Percentiles rank a stretch among this genome's conserved stretches.
phyloP scores from a whole-genome alignment of 2,113 vertebrate genomes.

The Mohoua ochrocephala region DNA sequence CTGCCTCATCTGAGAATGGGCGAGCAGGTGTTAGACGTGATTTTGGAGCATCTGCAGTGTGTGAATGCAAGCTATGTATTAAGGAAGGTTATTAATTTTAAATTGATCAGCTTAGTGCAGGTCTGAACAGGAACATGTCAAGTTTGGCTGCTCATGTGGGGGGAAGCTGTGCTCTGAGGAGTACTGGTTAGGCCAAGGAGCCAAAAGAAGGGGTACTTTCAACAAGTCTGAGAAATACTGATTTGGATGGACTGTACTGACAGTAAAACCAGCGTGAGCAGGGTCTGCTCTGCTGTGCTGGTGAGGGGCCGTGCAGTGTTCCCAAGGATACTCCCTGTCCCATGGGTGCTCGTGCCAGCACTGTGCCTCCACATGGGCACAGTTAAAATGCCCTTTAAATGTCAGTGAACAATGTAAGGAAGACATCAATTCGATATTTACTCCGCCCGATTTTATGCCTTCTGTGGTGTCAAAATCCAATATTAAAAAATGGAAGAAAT shows the following conservation, averaged over 20 bases:
- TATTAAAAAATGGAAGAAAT: neutral
- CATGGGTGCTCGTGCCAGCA: rapidly evolving
- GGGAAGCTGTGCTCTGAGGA: neutral
- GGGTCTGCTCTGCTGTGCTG: neutral
- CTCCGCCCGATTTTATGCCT: neutral
- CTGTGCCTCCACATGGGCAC: neutral
- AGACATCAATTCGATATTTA: neutral
- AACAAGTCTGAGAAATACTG: neutral
- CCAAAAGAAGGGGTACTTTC: neutral
- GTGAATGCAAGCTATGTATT: neutral
- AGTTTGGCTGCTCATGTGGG: neutral
- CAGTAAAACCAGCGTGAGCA: neutral
- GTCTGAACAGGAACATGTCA: neutral
- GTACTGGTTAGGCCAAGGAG: neutral
- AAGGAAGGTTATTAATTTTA: neutral
- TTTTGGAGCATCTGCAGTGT: neutral
- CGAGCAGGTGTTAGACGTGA: neutral
- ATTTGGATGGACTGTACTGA: neutral
- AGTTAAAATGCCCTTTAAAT: neutral
- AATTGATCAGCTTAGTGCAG: neutral
- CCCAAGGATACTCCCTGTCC: neutral
- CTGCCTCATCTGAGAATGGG: neutral
- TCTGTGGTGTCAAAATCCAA: neutral
- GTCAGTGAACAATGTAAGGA: neutral
- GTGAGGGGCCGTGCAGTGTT: neutral